phyloP scores from a whole-genome alignment of 2,113 vertebrate species.

The Elanoides forficatus region DNA sequence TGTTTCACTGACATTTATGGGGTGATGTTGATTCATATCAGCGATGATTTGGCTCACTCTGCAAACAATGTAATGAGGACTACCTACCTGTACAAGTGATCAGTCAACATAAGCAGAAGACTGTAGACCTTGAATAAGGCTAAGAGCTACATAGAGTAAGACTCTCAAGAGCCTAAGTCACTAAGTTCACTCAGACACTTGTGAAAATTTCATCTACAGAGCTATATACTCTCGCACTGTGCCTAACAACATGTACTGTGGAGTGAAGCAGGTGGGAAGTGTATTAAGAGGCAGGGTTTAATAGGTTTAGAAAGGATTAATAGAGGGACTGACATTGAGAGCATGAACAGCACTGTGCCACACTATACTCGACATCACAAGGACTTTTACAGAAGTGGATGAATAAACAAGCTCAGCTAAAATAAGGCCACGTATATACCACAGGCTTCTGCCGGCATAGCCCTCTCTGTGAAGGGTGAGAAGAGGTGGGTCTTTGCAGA shows the following conservation, averaged over 20 bases:
- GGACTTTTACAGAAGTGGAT: neutral
- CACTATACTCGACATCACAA: neutral
- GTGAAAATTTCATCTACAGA: neutral
- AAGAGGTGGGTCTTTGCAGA: neutral
- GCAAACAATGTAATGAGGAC: neutral
- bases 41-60: neutral
- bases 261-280: neutral
- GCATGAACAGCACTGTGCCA: neutral
- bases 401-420: neutral
- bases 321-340: neutral
- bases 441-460: neutral
- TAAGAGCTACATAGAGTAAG: neutral
- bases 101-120: neutral
- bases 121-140: neutral
- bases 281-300: slow-evolving; percentile 20
- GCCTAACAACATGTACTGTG: rapidly evolving
- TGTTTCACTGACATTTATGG: neutral
- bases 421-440: neutral
- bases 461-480: neutral
- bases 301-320: slow-evolving; percentile 52
- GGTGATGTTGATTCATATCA: neutral
- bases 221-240: neutral
- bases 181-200: neutral
- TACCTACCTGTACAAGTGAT: neutral
- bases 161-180: neutral